Base-by-base conservation (phyloP, 2,888 invertebrate genomes). In the Boloria euphrosyne region DNA sequence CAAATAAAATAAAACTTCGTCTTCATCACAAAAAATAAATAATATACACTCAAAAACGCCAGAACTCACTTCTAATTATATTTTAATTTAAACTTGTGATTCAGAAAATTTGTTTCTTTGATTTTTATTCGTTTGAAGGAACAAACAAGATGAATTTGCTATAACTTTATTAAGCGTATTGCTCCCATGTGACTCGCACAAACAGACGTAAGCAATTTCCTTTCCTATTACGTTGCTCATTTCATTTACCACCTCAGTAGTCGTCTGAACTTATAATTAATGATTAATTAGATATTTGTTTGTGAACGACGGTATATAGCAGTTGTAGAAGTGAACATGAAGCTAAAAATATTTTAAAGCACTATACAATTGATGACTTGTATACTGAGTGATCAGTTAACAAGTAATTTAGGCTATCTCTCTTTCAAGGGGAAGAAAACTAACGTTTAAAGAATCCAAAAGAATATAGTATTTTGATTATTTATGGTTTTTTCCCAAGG, bases 201-300 rank as follows among this genome's bases (percentile, higher is more conserved):
- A 70, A 72, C 68, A 70, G 54, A 59, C 70, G 67, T 75, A 77
- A 76, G 80, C 81, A 82, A 83, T 81, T 82, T 79, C 74, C 76
- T 74, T 74, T 66, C 72, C 73, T 75, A 81, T 80, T 80, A 80
- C 65, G 70, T 68, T 65, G 71, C 78, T 76, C 78, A 79, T 78
- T 82, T 83, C 75, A 80, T 84, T 85, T 84, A 80, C 76, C 82
- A 83, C 82, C 79, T 82, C 81, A 80, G 77, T 75, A 75, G 78
- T 79, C 80, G 81, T 81, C 78, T 81, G 80, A 84, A 83, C 80
- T 81, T 80, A 78, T 82, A 83, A 85, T 83, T 78, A 79, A 18
- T 22, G 18, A 57, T 73, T 70, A 73, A 73, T 68, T 68, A 66
- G 68, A 22, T 46, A 7, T 17, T 64, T 62, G 50, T 51, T 13